Base-by-base conservation (phyloP, 2,113 vertebrate species). In the Ciconia maguari region DNA sequence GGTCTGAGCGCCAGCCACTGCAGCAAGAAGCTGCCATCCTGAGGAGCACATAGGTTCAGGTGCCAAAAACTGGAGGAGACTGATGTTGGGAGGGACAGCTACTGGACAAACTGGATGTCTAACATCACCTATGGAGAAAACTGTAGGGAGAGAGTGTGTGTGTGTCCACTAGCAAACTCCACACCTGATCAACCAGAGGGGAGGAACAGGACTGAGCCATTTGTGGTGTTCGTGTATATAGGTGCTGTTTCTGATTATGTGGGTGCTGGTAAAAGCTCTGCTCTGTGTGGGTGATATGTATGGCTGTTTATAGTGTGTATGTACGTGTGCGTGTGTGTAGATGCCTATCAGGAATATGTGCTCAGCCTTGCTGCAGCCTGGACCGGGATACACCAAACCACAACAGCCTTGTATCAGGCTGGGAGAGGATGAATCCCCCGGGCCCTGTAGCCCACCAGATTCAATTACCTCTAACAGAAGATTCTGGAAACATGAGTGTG, bases 301-400 rank as follows among this genome's bases (percentile, higher is more conserved):
- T 21, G 62, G 57, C 55, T 76, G 49, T 55, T 20, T 34, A 32
- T 5, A 49, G n/a, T 2, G 19, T 8, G 14, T 44, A 20, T 11
- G 14, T 42, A 38, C 38, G 38, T 38, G 10, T 21, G 38, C 32
- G 30, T 11, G 52, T 6, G 19, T 5, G 36, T 9, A 29, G 16
- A 8, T 4, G 34, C 36, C 42, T 5, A 4, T 1, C 0, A 2
- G 64, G 36, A 83, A 30, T 25, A 57, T 9, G 2, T 2, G 19
- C 57, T 65, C 71, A 60, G 57, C 51, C 64, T 38, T 21, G 27
- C 64, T 64, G 32, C 32, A n/a, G 36, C 24, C 71, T 60, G 44
- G 29, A 41, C 4, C 38, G 16, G 61, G 55, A 46, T 5, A 58
- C 14, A n/a, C 13, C 19, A 58, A 76, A 52, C 55, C 4, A 0